A percentile compares a stretch with the other conserved stretches of the same genome.
Conservation (phyloP, 2,797 vertebrate genomes). For the Salarias fasciatus region DNA sequence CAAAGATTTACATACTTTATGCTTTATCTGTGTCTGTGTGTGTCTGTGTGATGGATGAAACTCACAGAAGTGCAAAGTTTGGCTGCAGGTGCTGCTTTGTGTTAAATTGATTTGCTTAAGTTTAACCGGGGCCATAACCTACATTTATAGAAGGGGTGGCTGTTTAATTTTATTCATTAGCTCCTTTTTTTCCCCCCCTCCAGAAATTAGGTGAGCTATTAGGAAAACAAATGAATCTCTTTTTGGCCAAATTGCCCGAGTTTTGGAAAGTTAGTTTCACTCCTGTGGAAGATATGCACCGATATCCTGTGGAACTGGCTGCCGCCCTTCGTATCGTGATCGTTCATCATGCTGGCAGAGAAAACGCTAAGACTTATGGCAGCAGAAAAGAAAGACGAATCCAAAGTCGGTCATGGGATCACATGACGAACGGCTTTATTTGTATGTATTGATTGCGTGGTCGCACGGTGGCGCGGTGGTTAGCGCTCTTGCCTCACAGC, state of each 20-base stretch:
- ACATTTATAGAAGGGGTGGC: slow-evolving; percentile 23
- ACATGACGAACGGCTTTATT: slow-evolving; percentile 33
- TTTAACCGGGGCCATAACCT: slow-evolving; percentile 14
- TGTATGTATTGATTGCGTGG: slow-evolving; percentile 33
- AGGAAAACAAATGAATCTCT: slow-evolving; percentile 46
- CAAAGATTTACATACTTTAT: slow-evolving; percentile 26
- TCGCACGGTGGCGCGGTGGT: too few species aligned
- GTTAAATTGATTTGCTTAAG: slow-evolving; percentile 22
- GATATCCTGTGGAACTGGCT: slow-evolving; percentile 30
- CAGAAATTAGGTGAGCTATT: slow-evolving; percentile 37
- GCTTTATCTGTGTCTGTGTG: neutral
- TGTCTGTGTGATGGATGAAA: slow-evolving; percentile 2
- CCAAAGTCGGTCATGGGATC: slow-evolving; percentile 14
- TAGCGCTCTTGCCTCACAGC: too few species aligned
- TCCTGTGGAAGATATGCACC: slow-evolving; percentile 25
- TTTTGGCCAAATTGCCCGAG: slow-evolving; percentile 29
- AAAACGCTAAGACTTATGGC: slow-evolving; percentile 16
- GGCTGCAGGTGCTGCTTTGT: slow-evolving; percentile 32
- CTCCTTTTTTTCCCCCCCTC: slow-evolving; percentile 29
- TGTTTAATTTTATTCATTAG: slow-evolving; percentile 43
- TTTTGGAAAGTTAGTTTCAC: slow-evolving; percentile 40
- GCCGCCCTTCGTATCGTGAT: neutral
- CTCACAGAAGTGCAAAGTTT: slow-evolving; percentile 7
- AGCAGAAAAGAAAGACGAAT: neutral
- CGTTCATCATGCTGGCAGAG: slow-evolving; percentile 45